Conservation (phyloP, 2,888 invertebrate species). For the Pheosia gnoma region DNA sequence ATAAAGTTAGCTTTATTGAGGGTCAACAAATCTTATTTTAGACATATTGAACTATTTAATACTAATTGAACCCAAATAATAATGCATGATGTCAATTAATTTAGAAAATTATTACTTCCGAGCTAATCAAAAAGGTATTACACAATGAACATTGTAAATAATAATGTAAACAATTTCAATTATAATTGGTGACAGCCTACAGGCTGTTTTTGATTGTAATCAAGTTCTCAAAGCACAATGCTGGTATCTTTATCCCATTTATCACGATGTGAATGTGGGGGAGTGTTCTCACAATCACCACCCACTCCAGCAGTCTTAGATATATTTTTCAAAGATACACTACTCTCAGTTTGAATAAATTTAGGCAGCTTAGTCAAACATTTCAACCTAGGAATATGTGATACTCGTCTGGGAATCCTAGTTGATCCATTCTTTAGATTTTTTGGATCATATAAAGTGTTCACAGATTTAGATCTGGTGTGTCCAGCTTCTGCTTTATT, state of each 20-base stretch:
- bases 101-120: conserved; percentile 22
- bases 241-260: conserved; percentile 80
- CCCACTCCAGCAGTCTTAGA: conserved; percentile 57
- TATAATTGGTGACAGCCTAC: conserved; percentile 10
- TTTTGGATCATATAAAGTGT: conserved; percentile 66
- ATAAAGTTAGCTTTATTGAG: conserved; percentile 24
- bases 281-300: conserved; percentile 80
- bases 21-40: conserved; percentile 42
- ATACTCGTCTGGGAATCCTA: conserved; percentile 62
- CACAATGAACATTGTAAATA: conserved; percentile 19
- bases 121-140: conserved; percentile 16
- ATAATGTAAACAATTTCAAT: conserved; percentile 1
- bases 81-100: conserved; percentile 41
- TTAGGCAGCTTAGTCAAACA: conserved; percentile 62
- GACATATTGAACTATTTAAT: conserved; percentile 19
- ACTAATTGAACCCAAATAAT: conserved; percentile 23
- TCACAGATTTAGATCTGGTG: conserved; percentile 74
- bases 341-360: conserved; percentile 56
- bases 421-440: conserved; percentile 45
- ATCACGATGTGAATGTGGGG: conserved; percentile 77
- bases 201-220: conserved; percentile 12
- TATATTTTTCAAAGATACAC: conserved; percentile 67
- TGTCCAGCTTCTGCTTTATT: conserved; percentile 70
- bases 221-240: conserved; percentile 65
- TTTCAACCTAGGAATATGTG: conserved; percentile 76